These are phyloP conservation scores for Phaethornis superciliosus DNA, from an alignment of 2,113 vertebrate genomes.

Conservation along the genomic window DNA sequence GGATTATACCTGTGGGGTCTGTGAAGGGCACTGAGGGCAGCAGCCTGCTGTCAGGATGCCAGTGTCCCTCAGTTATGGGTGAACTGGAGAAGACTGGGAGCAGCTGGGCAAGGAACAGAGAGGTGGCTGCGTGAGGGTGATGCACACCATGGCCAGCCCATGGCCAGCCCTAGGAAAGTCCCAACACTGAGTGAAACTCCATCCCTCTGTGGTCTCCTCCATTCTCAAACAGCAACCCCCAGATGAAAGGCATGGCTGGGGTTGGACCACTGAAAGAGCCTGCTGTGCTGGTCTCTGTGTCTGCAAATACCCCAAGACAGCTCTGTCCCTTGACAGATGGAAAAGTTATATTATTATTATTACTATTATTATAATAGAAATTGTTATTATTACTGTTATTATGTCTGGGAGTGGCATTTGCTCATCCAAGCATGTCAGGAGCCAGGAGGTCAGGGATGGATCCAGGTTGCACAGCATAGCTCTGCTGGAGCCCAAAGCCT, in stretches of 20 bases:
- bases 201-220: neutral
- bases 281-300: neutral
- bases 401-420: neutral
- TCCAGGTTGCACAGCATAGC: neutral
- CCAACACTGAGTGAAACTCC: neutral
- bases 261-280: neutral
- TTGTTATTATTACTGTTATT: neutral
- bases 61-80: accelerated
- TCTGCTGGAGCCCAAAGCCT: neutral
- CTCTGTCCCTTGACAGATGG: neutral
- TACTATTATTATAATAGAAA: neutral
- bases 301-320: neutral
- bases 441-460: neutral
- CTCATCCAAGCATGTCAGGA: neutral
- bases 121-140: accelerated
- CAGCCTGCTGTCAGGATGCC: neutral
- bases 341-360: neutral
- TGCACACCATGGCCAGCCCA: neutral
- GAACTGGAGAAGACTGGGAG: neutral
- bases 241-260: neutral
- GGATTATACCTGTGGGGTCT: neutral
- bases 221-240: neutral
- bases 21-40: neutral
- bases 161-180: neutral
- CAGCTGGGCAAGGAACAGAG: neutral